Evolutionary conservation across 2,797 vertebrate species (phyloP), one percentile per base, ranked within the genome.

Genomic region (Alcedo quadribrachys): DNA sequence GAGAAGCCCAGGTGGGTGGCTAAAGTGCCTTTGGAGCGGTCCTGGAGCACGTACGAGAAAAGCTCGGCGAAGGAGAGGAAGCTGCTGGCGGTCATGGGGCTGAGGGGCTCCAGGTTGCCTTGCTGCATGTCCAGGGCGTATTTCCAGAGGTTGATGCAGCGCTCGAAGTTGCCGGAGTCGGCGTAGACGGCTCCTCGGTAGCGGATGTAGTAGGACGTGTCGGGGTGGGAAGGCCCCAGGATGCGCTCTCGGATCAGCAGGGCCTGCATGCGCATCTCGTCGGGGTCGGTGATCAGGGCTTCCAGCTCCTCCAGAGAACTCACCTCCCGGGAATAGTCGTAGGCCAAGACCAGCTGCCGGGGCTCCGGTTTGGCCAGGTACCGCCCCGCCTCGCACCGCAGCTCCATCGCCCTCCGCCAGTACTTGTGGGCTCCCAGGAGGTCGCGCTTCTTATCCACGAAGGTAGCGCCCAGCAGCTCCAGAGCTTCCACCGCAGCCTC

Each of bases 111-210:
- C 96, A 99, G 96, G 97, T 99, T 98, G 97, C 97, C 99, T 95
- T 99, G 99, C 91, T 99, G 99, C 99, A 99, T 99, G 92, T 99
- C 99, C 85, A 99, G 97, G 7, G 99, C 99, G 0, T 99, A 99
- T 76, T 99, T 99, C 99, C 99, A 99, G 70, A 99, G 94, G 93
- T 98, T 98, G 81, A 99, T 98, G 96, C 99, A 99, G 90, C 99
- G 98, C 90, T 99, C 98, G 2, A 99, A 99, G 93, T 99, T 98
- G 79, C 99, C 99, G 0, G 99, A 99, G 97, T 99, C 99, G 0
- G 99, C 99, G 4, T 99, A 99, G 22, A 99, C 99, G 0, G 99
- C 99, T 1, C 99, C 99, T 14, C 99, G 93, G 96, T 99, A 99
- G 4, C 99, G 98, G 96, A 99, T 99, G 94, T 99, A 99, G 42